A percentile compares a stretch with the other conserved stretches of the same genome.
Evolutionary conservation across 2,113 vertebrate species (phyloP).

Genomic region (Mirza zaza): DNA sequence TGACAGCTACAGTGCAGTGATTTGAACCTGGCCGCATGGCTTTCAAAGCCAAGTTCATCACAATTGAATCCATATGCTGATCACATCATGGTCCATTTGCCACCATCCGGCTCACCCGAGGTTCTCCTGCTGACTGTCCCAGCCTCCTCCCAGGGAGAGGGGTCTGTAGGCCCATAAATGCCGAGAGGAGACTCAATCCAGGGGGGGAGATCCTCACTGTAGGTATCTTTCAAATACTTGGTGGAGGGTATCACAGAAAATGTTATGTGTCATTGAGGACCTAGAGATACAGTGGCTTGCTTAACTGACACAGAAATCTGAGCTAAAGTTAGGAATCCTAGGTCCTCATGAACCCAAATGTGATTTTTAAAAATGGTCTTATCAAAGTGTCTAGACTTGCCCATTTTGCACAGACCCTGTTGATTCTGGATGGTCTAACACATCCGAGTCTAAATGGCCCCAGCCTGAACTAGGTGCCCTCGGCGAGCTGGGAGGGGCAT

Average conservation of each 20-base stretch:
- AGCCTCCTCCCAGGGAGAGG: neutral
- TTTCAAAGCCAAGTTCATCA: neutral
- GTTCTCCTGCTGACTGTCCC: neutral
- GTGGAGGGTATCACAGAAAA: neutral
- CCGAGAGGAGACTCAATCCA: neutral
- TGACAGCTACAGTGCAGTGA: neutral
- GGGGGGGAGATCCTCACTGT: neutral
- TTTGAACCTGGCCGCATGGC: neutral
- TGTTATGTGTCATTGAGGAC: neutral
- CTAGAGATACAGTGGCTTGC: neutral
- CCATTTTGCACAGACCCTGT: neutral
- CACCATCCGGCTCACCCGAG: neutral
- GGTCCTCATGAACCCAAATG: neutral
- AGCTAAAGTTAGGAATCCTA: neutral
- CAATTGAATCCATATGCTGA: rapidly evolving
- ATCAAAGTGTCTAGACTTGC: neutral
- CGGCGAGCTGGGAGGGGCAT: neutral
- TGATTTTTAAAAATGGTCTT: neutral
- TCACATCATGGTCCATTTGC: rapidly evolving
- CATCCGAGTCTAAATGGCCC: neutral
- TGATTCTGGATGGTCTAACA: neutral
- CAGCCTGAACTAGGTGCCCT: neutral
- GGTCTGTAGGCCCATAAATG: neutral
- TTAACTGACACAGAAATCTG: neutral
- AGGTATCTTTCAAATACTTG: neutral